A percentile compares a stretch with the other conserved stretches of the same genome.
These are phyloP conservation scores for Akabosia matsudoensis DNA, from an alignment of 1,140 invertebrate genomes.

Conservation along the genomic window DNA sequence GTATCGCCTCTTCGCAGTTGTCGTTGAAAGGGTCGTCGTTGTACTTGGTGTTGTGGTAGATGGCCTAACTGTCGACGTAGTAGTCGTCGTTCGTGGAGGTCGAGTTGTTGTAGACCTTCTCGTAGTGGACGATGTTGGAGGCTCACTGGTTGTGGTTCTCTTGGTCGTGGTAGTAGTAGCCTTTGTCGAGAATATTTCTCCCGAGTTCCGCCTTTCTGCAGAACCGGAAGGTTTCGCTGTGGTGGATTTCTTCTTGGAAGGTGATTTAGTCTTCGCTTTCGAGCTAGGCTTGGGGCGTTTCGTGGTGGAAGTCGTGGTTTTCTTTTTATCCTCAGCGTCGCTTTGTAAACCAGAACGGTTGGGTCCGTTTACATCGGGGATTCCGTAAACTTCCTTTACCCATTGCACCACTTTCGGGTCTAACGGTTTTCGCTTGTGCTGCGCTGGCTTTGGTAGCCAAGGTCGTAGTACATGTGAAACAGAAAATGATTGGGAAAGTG, in stretches of 20 bases:
- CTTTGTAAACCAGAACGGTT: not conserved
- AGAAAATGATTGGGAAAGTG: not conserved
- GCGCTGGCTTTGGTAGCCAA: not conserved
- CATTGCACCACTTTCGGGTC: not conserved
- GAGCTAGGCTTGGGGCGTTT: not conserved
- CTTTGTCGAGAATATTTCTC: not conserved
- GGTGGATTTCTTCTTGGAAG: not conserved
- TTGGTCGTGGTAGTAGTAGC: not conserved
- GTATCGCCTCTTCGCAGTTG: not conserved
- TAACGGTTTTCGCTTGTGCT: not conserved
- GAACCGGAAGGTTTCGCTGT: not conserved
- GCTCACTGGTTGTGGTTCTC: not conserved
- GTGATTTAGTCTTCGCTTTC: not conserved
- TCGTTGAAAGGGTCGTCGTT: not conserved
- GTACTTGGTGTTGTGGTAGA: not conserved
- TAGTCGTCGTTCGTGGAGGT: not conserved
- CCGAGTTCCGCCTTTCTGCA: not conserved
- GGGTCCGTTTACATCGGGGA: not conserved
- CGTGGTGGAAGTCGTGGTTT: not conserved
- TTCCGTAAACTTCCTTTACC: not conserved
- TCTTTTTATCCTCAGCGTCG: not conserved
- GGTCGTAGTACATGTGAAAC: not conserved
- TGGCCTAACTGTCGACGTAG: not conserved
- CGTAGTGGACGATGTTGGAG: not conserved
- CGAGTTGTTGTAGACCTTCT: not conserved